Evolutionary conservation across 2,113 vertebrate genomes (phyloP).

Genomic region (Toxostoma redivivum): DNA sequence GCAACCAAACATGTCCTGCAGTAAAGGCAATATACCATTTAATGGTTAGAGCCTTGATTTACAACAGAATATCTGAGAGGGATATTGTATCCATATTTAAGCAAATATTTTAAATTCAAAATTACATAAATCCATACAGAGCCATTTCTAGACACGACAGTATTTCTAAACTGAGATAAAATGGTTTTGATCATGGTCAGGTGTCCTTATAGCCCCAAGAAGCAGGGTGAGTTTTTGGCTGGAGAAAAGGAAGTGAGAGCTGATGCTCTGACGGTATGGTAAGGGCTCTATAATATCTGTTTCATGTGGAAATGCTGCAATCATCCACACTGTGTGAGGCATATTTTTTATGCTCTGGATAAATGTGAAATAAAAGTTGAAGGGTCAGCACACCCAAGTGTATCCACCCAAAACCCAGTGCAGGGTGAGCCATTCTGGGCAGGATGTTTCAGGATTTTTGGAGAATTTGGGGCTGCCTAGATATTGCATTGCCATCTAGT

Average conservation of each 20-base stretch:
- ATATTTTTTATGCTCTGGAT: not conserved
- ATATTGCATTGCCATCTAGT: conserved; percentile 49
- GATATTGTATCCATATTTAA: not conserved
- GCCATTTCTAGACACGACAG: not conserved
- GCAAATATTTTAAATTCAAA: not conserved
- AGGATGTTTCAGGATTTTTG: no score
- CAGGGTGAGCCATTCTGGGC: fast-evolving
- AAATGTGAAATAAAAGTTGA: not conserved
- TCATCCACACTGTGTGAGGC: not conserved
- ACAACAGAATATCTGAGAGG: not conserved
- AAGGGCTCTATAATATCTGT: not conserved
- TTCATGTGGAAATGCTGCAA: not conserved
- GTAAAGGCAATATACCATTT: not conserved
- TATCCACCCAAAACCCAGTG: not conserved
- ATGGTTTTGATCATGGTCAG: not conserved
- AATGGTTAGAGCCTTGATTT: not conserved
- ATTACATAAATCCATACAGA: not conserved
- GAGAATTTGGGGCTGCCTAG: not conserved
- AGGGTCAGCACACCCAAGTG: not conserved
- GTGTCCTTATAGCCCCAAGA: not conserved
- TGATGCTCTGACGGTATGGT: not conserved
- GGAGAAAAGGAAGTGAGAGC: not conserved
- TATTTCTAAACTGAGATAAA: not conserved
- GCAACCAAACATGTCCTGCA: not conserved
- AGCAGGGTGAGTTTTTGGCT: not conserved